Base-by-base conservation (phyloP, 2,113 vertebrate genomes). In the Sylvietta virens region DNA sequence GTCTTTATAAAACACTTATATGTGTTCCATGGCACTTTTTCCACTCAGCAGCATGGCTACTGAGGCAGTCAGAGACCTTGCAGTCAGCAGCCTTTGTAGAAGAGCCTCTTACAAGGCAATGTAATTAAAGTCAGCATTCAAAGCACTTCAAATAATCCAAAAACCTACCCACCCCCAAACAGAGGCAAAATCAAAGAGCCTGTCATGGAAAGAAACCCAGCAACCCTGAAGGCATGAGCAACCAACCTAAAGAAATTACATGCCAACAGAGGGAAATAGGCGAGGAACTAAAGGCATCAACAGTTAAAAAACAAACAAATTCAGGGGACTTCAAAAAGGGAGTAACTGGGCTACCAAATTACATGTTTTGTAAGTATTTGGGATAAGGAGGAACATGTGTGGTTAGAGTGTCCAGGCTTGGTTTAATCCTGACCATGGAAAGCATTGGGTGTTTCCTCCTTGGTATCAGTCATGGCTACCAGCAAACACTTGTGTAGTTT, bases 191-290 rank as follows among this genome's bases (percentile, higher is more conserved):
- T 95, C 92, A 95, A 95, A 95, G 71, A 88, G 15, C 20, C 62
- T 85, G 54, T n/a, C 61, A 30, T 73, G 69, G 91, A 82, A 91
- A 87, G 61, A 91, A 89, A 95, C 19, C 11, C 35, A 70, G 35
- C 51, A 78, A 85, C 85, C 93, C 91, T 64, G 85, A 86, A 95
- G 90, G 90, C 87, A 92, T 42, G 47, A 91, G 81, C 74, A 90
- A 70, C 58, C 85, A 88, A 56, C 58, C 50, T 66, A 83, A 92
- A 83, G 79, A 87, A 60, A 88, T 90, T 61, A 58, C 62, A 71
- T 83, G 66, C 74, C 90, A 93, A 3, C 39, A 77, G 66, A 58
- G 54, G 44, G 35, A 94, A 95, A 82, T 7, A 27, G 30, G 33
- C 58, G 71, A 90, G 47, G 64, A 96, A 92, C 19, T 45, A 26